Evolutionary conservation across 1,140 invertebrate species (phyloP).

Genomic region (Micrasema longulum): DNA sequence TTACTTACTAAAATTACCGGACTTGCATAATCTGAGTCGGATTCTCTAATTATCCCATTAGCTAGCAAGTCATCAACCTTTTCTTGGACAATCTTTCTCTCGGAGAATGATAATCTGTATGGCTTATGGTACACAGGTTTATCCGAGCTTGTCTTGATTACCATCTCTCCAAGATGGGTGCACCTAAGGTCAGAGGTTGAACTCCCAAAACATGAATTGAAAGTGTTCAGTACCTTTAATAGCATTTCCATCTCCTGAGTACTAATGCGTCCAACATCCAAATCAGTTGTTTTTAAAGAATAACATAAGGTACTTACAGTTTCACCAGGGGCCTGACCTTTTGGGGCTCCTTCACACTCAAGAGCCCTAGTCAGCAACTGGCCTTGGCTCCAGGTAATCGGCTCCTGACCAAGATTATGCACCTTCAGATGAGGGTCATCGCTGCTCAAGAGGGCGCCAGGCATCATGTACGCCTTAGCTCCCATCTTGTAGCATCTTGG

Average conservation of each 20-base stretch:
- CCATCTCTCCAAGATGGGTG: background rate
- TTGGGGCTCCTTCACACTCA: background rate
- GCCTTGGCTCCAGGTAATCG: background rate
- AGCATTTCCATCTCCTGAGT: background rate
- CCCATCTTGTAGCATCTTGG: background rate
- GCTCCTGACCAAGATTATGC: background rate
- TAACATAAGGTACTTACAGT: background rate
- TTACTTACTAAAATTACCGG: background rate
- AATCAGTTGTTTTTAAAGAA: background rate
- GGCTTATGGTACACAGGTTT: background rate
- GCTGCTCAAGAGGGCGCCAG: background rate
- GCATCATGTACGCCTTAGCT: background rate
- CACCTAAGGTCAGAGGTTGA: background rate
- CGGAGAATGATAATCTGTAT: background rate
- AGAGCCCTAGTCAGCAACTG: background rate
- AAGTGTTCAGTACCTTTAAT: background rate
- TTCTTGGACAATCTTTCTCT: background rate
- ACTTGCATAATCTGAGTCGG: conserved; percentile 1
- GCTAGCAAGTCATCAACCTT: background rate
- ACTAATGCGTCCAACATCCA: background rate
- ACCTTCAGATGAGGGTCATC: background rate
- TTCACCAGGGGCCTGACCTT: background rate
- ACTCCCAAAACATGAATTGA: background rate
- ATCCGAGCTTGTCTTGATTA: background rate
- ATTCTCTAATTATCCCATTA: background rate